Conservation (phyloP, 2,797 vertebrate species). For the Anguilla megastoma region DNA sequence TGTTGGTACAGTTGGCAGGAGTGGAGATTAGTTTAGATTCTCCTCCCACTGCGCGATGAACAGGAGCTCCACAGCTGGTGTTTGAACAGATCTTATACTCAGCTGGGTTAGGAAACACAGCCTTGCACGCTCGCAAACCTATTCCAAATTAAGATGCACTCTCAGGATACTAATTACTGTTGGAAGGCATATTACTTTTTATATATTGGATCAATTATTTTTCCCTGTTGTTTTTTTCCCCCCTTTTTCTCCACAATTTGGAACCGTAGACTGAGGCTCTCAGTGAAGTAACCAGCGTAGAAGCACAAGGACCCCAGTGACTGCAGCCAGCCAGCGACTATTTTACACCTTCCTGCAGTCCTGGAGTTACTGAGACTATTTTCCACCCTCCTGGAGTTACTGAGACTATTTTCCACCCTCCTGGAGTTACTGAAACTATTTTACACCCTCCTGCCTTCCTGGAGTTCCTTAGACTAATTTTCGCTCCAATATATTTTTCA, state of each 20-base stretch:
- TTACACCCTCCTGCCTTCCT: too few relatives aligned
- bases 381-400: too few relatives aligned
- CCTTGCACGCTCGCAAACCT: not conserved
- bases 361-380: too few relatives aligned
- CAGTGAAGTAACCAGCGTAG: not conserved
- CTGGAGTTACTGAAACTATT: too few relatives aligned
- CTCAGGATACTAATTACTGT: not conserved
- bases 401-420: too few relatives aligned
- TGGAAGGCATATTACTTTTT: not conserved
- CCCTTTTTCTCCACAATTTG: not conserved
- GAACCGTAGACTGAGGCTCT: not conserved
- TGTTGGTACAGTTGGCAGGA: constrained; percentile 10
- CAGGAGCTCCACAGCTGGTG: not conserved
- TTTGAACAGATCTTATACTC: not conserved
- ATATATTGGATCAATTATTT: not conserved
- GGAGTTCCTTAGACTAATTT: too few relatives aligned
- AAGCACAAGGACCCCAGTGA: not conserved
- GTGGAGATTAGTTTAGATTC: not conserved
- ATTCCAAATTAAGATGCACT: not conserved
- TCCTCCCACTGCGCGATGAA: constrained; percentile 3
- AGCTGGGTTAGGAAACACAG: not conserved
- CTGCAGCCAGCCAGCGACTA: too few relatives aligned
- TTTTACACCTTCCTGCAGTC: too few relatives aligned
- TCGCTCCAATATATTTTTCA: too few relatives aligned
- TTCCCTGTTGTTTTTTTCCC: not conserved